phyloP scores from a whole-genome alignment of 2,888 invertebrate genomes.

The Punctoribates punctum region DNA sequence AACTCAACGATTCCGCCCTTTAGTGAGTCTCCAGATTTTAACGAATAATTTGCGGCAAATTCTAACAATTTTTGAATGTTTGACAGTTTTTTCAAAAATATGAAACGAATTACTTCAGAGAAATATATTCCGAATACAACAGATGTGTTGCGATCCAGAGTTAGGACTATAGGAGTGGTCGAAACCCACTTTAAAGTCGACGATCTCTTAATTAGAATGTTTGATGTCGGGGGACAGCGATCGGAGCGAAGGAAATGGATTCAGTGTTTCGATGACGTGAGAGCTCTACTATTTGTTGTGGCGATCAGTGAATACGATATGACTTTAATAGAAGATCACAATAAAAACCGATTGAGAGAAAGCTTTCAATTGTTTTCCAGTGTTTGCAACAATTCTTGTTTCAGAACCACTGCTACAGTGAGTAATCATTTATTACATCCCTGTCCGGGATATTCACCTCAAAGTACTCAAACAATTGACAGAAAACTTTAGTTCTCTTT shows the following conservation, averaged over 20 bases:
- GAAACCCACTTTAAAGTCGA: slow-evolving; percentile 65
- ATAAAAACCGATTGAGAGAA: slow-evolving; percentile 62
- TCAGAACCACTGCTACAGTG: slow-evolving; percentile 62
- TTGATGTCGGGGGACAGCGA: slow-evolving; percentile 65
- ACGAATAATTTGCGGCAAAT: background rate
- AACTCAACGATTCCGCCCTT: slow-evolving; percentile 64
- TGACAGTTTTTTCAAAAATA: slow-evolving; percentile 64
- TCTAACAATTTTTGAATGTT: background rate
- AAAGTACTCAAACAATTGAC: too few species aligned
- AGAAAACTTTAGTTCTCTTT: too few species aligned
- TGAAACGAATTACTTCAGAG: slow-evolving; percentile 63
- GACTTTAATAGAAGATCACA: slow-evolving; percentile 63
- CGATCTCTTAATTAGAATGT: slow-evolving; percentile 62
- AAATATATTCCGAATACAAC: slow-evolving; percentile 64
- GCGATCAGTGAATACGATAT: slow-evolving; percentile 66
- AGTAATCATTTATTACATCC: too few species aligned
- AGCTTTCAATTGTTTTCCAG: slow-evolving; percentile 63
- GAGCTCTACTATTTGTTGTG: slow-evolving; percentile 63
- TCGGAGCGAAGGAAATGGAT: slow-evolving; percentile 66
- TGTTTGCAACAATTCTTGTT: slow-evolving; percentile 65
- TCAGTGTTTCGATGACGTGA: slow-evolving; percentile 65
- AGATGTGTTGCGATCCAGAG: slow-evolving; percentile 63
- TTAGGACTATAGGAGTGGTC: slow-evolving; percentile 65
- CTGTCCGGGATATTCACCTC: too few species aligned
- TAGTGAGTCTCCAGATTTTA: slow-evolving; percentile 57